Conservation (phyloP, 2,113 vertebrate species). For the Sarotherodon lohbergeri region DNA sequence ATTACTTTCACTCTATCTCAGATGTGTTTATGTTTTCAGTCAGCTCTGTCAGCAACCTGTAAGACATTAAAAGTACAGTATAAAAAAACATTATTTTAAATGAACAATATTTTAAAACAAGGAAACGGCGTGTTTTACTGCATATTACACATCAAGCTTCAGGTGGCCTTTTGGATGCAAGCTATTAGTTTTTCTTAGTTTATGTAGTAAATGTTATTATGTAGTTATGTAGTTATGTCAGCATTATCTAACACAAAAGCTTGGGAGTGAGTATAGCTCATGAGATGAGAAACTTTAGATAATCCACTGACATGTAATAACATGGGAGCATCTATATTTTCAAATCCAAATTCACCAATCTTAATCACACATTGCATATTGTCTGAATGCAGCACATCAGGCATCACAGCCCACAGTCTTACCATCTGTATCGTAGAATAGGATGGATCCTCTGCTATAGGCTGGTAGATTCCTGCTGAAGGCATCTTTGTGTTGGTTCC, state of each 20-base stretch:
- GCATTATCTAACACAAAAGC: not conserved
- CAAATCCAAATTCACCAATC: not conserved
- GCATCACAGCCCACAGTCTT: not conserved
- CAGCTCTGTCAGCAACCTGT: not conserved
- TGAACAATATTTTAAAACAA: not conserved
- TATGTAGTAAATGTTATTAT: not conserved
- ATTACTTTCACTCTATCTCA: too few species aligned
- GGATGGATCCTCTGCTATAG: not conserved
- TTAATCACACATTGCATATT: not conserved
- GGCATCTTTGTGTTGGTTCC: not conserved
- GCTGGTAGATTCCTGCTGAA: not conserved
- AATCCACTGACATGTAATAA: not conserved
- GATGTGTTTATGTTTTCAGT: not conserved
- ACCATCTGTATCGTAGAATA: not conserved
- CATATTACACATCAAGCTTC: not conserved
- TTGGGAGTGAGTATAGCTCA: not conserved
- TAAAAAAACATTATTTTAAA: not conserved
- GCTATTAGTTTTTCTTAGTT: not conserved
- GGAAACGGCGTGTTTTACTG: accelerated
- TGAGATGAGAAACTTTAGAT: not conserved
- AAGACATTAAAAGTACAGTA: not conserved
- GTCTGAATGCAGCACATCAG: not conserved
- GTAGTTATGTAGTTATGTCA: not conserved
- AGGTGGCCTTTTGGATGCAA: not conserved
- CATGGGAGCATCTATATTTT: not conserved